phyloP scores from a whole-genome alignment of 2,888 invertebrate genomes.

The Danaus chrysippus region DNA sequence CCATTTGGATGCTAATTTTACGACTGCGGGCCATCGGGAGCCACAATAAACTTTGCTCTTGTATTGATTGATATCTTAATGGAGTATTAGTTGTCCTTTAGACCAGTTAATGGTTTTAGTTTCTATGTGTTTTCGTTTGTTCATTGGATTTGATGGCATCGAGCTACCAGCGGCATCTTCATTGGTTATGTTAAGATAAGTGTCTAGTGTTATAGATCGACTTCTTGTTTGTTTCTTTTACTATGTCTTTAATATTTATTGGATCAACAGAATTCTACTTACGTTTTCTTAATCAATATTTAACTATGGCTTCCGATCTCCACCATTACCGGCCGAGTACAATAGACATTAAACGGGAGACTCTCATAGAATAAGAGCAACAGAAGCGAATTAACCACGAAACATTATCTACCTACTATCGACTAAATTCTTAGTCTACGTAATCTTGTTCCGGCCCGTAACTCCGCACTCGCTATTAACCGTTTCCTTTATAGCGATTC shows the following conservation, averaged over 20 bases:
- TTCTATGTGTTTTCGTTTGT: conserved; percentile 20
- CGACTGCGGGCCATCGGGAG: conserved; percentile 45
- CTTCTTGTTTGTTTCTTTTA: no score
- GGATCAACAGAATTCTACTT: background rate
- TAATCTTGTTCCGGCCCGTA: conserved; percentile 48
- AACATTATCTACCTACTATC: conserved; percentile 44
- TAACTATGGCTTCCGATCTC: conserved; percentile 10
- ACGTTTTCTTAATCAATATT: conserved; percentile 12
- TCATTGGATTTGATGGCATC: conserved; percentile 7
- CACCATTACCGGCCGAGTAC: conserved; percentile 28
- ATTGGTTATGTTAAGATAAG: background rate
- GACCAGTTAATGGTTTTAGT: conserved; percentile 32
- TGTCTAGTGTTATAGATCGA: background rate
- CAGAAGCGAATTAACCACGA: conserved; percentile 36
- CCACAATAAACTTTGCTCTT: conserved; percentile 42
- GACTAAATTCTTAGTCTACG: conserved; percentile 39
- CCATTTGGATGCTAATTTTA: conserved; percentile 71
- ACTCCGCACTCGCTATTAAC: conserved; percentile 51
- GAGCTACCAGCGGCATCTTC: background rate
- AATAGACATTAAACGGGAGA: conserved; percentile 55
- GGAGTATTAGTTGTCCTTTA: conserved; percentile 38
- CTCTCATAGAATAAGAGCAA: conserved; percentile 48
- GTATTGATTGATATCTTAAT: conserved; percentile 72
- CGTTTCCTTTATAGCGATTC: conserved; percentile 64
- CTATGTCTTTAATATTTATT: no score